Conservation (phyloP, 1,140 invertebrate species). For the Leguminivora glycinivorella region DNA sequence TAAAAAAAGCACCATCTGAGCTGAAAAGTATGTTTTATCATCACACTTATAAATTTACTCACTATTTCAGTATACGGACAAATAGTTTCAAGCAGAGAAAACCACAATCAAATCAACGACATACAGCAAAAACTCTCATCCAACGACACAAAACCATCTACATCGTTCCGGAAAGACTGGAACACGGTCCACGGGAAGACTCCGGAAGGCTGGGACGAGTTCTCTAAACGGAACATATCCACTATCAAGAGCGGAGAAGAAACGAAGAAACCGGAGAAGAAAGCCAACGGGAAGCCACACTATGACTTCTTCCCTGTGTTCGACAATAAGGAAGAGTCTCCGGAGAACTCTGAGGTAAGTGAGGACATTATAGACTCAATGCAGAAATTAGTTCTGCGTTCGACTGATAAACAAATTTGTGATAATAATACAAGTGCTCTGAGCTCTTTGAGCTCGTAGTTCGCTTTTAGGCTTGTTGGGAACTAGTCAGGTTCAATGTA, state of each 20-base stretch:
- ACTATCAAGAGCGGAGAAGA: constrained; percentile 55
- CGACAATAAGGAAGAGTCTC: constrained; percentile 59
- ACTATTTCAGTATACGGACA: constrained; percentile 57
- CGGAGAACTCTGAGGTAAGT: constrained; percentile 40
- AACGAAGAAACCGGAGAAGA: constrained; percentile 54
- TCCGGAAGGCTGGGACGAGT: constrained; percentile 64
- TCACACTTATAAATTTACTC: background rate
- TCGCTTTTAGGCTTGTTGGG: constrained; percentile 49
- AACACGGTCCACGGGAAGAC: constrained; percentile 58
- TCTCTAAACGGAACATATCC: constrained; percentile 62
- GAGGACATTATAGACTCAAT: constrained; percentile 75
- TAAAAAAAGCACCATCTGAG: too few species aligned
- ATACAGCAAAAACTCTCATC: constrained; percentile 68
- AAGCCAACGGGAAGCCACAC: constrained; percentile 64
- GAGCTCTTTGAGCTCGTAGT: constrained; percentile 71
- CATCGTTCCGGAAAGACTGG: constrained; percentile 69
- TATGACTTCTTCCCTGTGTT: constrained; percentile 73
- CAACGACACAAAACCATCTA: constrained; percentile 64
- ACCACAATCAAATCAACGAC: constrained; percentile 74
- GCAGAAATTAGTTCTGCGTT: constrained; percentile 74
- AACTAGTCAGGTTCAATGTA: constrained; percentile 28
- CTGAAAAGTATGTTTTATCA: too few species aligned
- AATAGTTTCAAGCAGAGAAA: constrained; percentile 70
- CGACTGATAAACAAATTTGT: constrained; percentile 77
- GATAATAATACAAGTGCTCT: constrained; percentile 75